Evolutionary conservation across 2,113 vertebrate genomes (phyloP), one percentile per base, ranked within the genome.

Genomic region (Brachypodius melanocephalos): DNA sequence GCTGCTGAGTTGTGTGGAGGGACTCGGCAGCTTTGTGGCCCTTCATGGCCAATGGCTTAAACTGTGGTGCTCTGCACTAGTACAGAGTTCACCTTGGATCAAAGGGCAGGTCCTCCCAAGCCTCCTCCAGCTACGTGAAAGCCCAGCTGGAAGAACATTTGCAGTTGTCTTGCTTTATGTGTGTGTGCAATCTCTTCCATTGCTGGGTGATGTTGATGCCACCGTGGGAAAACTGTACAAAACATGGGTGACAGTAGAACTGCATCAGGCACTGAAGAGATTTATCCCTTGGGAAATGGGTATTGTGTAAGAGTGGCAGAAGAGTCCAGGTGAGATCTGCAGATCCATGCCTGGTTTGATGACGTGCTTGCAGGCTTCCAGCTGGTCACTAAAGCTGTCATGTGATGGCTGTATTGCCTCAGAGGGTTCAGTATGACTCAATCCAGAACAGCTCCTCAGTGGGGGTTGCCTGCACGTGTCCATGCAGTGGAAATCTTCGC

Each of bases 401-500:
- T 15, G 58, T 17, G 46, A 20, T 67, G 89, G 62, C 42, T 80
- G 11, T 16, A 2, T 32, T 43, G 16, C 86, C 79, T 85, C 79
- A 57, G 83, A 73, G 52, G 68, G 90, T 73, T 79, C 4, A 29
- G 71, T 62, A 18, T 7, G 43, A 85, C 86, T 81, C 48, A 91
- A 84, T 78, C 36, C 18, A 68, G 67, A 88, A 51, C 73, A 46
- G 62, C 76, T 43, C 74, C 81, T 91, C 62, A 18, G 76, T 86
- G 79, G 80, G 83, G 58, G 32, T 85, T 95, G 82, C 73, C 80
- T 76, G 36, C 13, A 11, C 58, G 89, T 84, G 68, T 93, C 84
- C 88, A 20, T 82, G 68, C 24, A 83, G 38, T 94, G 86, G 68
- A 94, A 93, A 57, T 63, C 81, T 81, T 90, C 86, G 88, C 52